These are phyloP conservation scores for Gastracanthus pulcherrimus DNA, from an alignment of 2,888 invertebrate species.

Conservation along the genomic window DNA sequence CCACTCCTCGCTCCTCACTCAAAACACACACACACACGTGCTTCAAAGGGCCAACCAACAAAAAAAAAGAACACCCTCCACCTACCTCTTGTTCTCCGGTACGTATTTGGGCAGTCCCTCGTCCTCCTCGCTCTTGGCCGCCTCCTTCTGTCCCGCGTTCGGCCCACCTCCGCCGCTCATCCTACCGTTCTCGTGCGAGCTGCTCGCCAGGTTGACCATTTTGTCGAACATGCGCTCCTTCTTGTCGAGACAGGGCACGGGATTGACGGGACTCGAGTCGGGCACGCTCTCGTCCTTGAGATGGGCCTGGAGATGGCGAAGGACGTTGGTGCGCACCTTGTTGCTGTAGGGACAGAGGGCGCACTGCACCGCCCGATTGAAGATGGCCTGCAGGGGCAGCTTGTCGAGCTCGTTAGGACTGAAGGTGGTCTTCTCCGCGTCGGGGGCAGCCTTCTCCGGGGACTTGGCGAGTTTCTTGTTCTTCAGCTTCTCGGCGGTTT, in stretches of 20 bases:
- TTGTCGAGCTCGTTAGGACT: constrained; percentile 82
- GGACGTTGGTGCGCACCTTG: constrained; percentile 86
- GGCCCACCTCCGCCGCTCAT: constrained; percentile 71
- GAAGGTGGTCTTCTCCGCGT: constrained; percentile 72
- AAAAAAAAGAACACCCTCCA: neutral
- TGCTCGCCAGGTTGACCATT: constrained; percentile 91
- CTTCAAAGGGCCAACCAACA: neutral
- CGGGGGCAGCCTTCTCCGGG: constrained; percentile 55
- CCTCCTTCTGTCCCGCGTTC: constrained; percentile 58
- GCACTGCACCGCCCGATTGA: constrained; percentile 82
- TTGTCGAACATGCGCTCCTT: constrained; percentile 91
- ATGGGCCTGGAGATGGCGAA: constrained; percentile 85
- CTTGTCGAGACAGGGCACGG: constrained; percentile 88
- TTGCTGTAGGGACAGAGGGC: constrained; percentile 84
- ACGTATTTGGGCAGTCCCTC: constrained; percentile 72
- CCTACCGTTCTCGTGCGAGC: constrained; percentile 79
- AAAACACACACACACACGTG: constrained; percentile 5
- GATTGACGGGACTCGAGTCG: constrained; percentile 87
- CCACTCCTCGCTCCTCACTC: no score
- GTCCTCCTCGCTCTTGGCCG: constrained; percentile 62
- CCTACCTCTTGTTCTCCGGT: constrained; percentile 73
- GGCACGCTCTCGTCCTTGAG: constrained; percentile 81
- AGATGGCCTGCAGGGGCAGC: constrained; percentile 84
- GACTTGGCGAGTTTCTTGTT: constrained; percentile 66
- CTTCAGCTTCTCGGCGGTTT: constrained; percentile 59